A percentile compares a stretch with the other conserved stretches of the same genome.
phyloP scores from a whole-genome alignment of 2,888 invertebrate genomes.

The Epirrita christyi region DNA sequence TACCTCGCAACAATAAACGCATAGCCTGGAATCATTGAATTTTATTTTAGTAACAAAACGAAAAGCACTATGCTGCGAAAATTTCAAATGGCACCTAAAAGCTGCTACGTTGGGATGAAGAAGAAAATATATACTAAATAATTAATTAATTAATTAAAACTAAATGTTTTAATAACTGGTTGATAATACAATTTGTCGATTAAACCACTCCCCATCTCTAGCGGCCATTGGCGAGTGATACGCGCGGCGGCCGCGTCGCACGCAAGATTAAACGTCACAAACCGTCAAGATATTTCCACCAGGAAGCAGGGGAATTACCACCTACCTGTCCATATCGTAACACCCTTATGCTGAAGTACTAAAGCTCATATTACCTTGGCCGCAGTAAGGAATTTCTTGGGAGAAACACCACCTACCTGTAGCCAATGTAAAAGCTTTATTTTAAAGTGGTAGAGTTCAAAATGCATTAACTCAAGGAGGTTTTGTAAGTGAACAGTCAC shows the following conservation, averaged over 20 bases:
- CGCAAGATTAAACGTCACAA: conserved; percentile 85
- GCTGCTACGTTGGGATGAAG: no score
- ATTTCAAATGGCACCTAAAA: no score
- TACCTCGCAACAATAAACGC: no score
- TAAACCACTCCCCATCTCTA: conserved; percentile 49
- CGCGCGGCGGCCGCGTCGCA: conserved; percentile 77
- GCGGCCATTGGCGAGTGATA: conserved; percentile 70
- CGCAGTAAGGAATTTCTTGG: conserved; percentile 8
- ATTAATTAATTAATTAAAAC: no score
- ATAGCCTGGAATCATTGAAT: no score
- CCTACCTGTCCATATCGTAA: conserved; percentile 42
- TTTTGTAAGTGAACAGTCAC: conserved; percentile 59
- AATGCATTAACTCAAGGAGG: conserved; percentile 16
- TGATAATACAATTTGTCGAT: neutral
- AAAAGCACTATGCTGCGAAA: no score
- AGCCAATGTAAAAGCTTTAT: conserved; percentile 5
- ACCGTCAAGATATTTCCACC: conserved; percentile 70
- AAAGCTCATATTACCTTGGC: conserved; percentile 43
- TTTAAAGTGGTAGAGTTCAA: conserved; percentile 8
- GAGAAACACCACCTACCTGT: conserved; percentile 28
- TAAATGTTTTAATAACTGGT: neutral
- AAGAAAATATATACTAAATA: no score
- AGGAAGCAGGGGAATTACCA: conserved; percentile 48
- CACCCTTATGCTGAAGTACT: conserved; percentile 41
- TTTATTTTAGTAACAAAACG: no score